Evolutionary conservation across 2,113 vertebrate genomes (phyloP).

Genomic region (Eclectus roratus): DNA sequence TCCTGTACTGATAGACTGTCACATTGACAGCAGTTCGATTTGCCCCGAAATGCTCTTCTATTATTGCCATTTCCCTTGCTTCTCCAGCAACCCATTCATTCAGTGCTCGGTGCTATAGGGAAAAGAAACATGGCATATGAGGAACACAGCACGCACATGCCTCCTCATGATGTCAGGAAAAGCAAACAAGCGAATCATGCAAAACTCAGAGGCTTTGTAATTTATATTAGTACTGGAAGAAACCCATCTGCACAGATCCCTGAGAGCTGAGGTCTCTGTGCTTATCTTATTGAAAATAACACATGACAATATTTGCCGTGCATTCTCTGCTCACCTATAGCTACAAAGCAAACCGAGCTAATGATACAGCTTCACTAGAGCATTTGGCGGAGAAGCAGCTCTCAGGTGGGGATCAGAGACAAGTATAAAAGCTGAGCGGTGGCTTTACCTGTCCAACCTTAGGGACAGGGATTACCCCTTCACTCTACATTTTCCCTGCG

Average conservation of each 20-base stretch:
- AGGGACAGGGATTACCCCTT: not conserved
- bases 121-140: not conserved
- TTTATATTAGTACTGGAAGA: not conserved
- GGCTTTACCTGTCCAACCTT: not conserved
- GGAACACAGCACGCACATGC: not conserved
- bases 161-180: not conserved
- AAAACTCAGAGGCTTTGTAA: not conserved
- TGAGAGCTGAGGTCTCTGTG: not conserved
- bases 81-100: not conserved
- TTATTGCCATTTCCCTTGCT: not conserved
- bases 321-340: not conserved
- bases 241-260: not conserved
- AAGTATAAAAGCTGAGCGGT: accelerated
- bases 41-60: not conserved
- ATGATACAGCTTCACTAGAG: not conserved
- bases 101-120: not conserved
- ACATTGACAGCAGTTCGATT: not conserved
- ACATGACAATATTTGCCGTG: not conserved
- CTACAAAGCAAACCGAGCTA: not conserved
- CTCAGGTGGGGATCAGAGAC: not conserved
- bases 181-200: not conserved
- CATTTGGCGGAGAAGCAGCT: not conserved
- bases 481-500: accelerated
- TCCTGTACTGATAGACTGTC: not conserved
- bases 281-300: not conserved